phyloP scores from a whole-genome alignment of 2,888 invertebrate genomes.

The Abrostola triplasia region DNA sequence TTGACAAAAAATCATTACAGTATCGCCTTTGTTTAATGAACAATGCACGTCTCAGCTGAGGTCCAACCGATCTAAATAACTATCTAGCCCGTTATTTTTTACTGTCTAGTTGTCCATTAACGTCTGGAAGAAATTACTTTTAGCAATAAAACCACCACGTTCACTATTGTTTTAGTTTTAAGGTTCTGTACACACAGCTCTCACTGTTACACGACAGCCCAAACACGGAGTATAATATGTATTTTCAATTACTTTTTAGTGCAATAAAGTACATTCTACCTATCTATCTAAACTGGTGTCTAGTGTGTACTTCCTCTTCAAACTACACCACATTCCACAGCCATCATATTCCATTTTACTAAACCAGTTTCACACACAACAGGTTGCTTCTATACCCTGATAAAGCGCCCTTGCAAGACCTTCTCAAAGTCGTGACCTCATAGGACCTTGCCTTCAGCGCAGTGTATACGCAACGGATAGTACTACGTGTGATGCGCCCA shows the following conservation, averaged over 20 bases:
- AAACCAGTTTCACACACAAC: conserved; percentile 69
- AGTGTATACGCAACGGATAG: conserved; percentile 54
- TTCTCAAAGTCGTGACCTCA: conserved; percentile 85
- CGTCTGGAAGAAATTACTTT: too few relatives aligned
- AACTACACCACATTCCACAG: conserved; percentile 37
- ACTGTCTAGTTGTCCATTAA: too few relatives aligned
- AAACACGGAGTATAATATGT: too few relatives aligned
- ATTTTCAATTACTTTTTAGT: too few relatives aligned
- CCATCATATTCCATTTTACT: conserved; percentile 57
- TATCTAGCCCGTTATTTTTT: too few relatives aligned
- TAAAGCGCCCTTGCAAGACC: conserved; percentile 80
- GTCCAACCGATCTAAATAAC: neutral
- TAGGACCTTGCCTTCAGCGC: conserved; percentile 78
- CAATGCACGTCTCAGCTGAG: neutral
- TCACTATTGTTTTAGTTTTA: too few relatives aligned
- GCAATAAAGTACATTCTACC: too few relatives aligned
- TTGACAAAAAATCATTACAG: conserved; percentile 1
- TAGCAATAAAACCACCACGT: too few relatives aligned
- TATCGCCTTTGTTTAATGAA: neutral
- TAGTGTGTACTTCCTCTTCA: neutral
- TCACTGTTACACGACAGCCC: too few relatives aligned
- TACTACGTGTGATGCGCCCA: conserved; percentile 14
- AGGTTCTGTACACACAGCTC: too few relatives aligned
- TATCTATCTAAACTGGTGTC: neutral
- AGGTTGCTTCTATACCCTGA: conserved; percentile 60